phyloP scores from a whole-genome alignment of 1,140 invertebrate species.

The Triops longicaudatus region DNA sequence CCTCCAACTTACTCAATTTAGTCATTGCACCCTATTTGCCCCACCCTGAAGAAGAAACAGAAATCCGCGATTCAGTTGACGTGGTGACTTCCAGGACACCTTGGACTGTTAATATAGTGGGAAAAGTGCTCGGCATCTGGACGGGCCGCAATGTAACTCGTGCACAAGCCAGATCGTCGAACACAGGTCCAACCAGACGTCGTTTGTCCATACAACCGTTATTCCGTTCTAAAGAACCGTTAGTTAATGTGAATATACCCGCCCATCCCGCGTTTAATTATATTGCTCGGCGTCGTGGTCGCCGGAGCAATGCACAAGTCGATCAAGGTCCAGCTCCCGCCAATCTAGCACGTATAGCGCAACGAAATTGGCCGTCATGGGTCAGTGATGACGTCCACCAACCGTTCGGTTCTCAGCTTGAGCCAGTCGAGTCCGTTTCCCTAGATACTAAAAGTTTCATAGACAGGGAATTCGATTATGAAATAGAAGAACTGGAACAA shows the following conservation, averaged over 20 bases:
- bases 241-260: neutral
- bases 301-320: slow-evolving; percentile 3
- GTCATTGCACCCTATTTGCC: neutral
- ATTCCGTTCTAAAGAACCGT: neutral
- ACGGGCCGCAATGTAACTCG: neutral
- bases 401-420: neutral
- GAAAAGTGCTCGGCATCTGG: slow-evolving; percentile 3
- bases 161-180: neutral
- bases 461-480: neutral
- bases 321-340: neutral
- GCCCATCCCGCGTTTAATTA: neutral
- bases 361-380: neutral
- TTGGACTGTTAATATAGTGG: neutral
- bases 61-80: neutral
- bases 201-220: neutral
- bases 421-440: neutral
- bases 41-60: neutral
- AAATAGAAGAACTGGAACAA: slow-evolving; percentile 16
- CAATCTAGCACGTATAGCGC: neutral
- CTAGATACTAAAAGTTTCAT: neutral
- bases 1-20: neutral
- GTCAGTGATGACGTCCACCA: neutral
- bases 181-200: neutral
- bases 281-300: neutral
- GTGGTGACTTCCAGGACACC: neutral